These are phyloP conservation scores for Azorinus chamasolen DNA, from an alignment of 2,888 invertebrate genomes.

Conservation along the genomic window DNA sequence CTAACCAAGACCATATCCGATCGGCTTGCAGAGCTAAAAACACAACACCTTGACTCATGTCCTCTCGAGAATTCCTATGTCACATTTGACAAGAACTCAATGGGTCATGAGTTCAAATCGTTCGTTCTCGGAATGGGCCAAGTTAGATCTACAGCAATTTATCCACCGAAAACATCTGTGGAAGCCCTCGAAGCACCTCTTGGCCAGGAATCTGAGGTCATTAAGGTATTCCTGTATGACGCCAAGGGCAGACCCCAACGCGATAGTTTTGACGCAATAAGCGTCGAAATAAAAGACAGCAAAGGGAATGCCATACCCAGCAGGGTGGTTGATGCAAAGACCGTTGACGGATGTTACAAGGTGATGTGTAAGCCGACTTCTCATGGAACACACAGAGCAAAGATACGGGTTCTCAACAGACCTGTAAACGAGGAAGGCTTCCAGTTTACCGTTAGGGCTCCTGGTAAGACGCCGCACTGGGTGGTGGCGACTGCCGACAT, in stretches of 20 bases:
- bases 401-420: slow-evolving; percentile 59
- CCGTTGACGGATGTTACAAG: slow-evolving; percentile 69
- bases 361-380: slow-evolving; percentile 61
- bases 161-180: slow-evolving; percentile 68
- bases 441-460: slow-evolving; percentile 63
- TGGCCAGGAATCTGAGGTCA: slow-evolving; percentile 65
- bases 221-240: slow-evolving; percentile 67
- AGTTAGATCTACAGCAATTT: slow-evolving; percentile 69
- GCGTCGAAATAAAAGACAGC: slow-evolving; percentile 63
- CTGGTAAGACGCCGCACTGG: slow-evolving; percentile 47
- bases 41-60: slow-evolving; percentile 62
- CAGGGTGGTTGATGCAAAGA: slow-evolving; percentile 64
- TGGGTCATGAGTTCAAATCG: slow-evolving; percentile 66
- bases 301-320: slow-evolving; percentile 61
- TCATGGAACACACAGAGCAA: slow-evolving; percentile 62
- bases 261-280: slow-evolving; percentile 67
- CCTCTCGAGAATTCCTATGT: slow-evolving; percentile 69
- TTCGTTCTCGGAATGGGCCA: slow-evolving; percentile 67
- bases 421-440: slow-evolving; percentile 68
- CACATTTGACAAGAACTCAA: slow-evolving; percentile 62
- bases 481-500: no score
- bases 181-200: slow-evolving; percentile 68
- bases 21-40: slow-evolving; percentile 56
- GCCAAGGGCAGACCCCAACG: slow-evolving; percentile 67
- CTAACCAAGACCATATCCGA: slow-evolving; percentile 61